Conservation (phyloP, 35 echinoderm and acorn worm species). For the Lytechinus pictus region DNA sequence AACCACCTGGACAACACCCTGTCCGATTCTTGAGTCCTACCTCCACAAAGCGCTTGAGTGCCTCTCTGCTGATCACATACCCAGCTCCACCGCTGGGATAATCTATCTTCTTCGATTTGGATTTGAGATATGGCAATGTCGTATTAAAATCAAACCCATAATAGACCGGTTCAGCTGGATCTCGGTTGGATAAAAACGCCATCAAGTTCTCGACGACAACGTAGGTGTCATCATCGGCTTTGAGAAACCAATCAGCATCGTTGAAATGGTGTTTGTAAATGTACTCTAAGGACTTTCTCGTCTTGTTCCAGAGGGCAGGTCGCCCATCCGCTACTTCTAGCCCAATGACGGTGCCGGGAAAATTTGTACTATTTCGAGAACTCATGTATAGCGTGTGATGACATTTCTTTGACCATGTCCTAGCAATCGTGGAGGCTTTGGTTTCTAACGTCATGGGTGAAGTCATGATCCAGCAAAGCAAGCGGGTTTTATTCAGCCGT, state of each 20-base stretch:
- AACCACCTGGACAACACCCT: not conserved
- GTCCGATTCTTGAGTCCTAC: not conserved
- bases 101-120: constrained; percentile 54
- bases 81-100: constrained; percentile 90
- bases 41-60: constrained; percentile 58
- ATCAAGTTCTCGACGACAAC: constrained; percentile 79
- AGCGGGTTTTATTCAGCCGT: constrained; percentile 7
- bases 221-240: constrained; percentile 89
- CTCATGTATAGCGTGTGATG: constrained; percentile 72
- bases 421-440: constrained; percentile 46
- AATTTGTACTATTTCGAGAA: constrained; percentile 62
- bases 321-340: constrained; percentile 67
- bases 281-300: constrained; percentile 71
- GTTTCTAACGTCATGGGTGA: constrained; percentile 57
- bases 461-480: constrained; percentile 84
- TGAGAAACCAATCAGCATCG: constrained; percentile 90
- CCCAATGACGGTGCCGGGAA: constrained; percentile 63
- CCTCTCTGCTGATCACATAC: constrained; percentile 73
- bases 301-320: constrained; percentile 74
- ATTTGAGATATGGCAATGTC: not conserved
- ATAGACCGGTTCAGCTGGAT: constrained; percentile 65
- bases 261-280: constrained; percentile 74
- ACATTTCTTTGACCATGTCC: constrained; percentile 79
- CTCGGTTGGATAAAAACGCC: constrained; percentile 61
- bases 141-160: constrained; percentile 63